Base-by-base conservation (phyloP, 2,797 vertebrate species). In the Gymnocypris eckloni region DNA sequence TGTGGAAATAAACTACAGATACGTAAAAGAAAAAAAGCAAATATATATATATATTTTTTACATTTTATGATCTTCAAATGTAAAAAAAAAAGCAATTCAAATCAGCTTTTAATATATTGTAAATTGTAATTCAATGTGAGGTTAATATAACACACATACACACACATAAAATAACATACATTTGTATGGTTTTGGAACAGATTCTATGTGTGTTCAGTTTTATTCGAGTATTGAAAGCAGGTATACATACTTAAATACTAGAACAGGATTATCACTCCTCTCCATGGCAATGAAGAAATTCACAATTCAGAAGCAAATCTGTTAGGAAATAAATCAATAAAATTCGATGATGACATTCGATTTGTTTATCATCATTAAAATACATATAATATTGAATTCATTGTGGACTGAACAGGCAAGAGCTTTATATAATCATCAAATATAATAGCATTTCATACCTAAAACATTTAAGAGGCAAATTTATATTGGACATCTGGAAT, bases 211-310 rank as follows among this genome's bases (percentile, higher is more conserved):
- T 20, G 25, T 45, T 56, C 6, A 7, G 75, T 37, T 54, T 61
- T 43, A 39, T 20, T 56, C 28, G 5, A 25, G n/a, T 9, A 80
- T 5, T 72, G 10, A 80, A 45, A 4, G 16, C 8, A 75, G 28
- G 11, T n/a, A 33, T 52, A 89, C 88, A 50, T 83, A 89, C 88
- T 81, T 41, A 50, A 89, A 33, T 25, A 83, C 0, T 16, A 15
- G 0, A 48, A 72, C 11, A 0, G 0, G 0, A 20, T 61, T n/a
- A n/a, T 13, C 48, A 28, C 0, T 22, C 45, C n/a, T 56, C 0
- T 84, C 50, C 48, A 52, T 70, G 64, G 33, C 16, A 78, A 52
- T 41, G 64, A 78, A 56, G 83, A 45, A 78, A 56, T 22, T 11
- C n/a, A 15, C 37, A 70, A 41, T 77, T 84, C 59, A 84, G 12